Base-by-base conservation (phyloP, 1,140 invertebrate species). In the Eumeta japonica region DNA sequence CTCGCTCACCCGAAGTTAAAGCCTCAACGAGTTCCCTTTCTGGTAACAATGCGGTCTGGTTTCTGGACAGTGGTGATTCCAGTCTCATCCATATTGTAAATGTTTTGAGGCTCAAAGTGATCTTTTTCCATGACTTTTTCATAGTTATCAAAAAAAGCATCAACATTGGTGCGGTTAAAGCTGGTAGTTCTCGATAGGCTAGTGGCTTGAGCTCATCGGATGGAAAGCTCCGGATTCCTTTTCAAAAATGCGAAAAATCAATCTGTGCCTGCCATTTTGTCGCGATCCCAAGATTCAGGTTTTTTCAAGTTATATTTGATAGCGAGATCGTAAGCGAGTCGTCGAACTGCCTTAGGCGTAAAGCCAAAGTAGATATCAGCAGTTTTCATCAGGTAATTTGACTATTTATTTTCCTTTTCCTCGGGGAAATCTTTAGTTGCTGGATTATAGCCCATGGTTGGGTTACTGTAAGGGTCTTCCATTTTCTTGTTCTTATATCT, bases 181-280 rank as follows among this genome's bases (percentile, higher is more conserved):
- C 43, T 29, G 34, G 61, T 62, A 30, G 53, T 51, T 33, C 57
- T 49, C 18, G 43, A 35, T 33, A 57, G 46, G 45, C 61, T 65
- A 14, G 50, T 56, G 16, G 46, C 41, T 48, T 61, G 57, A 42
- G 57, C 51, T 39, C 41, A 49, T 16, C 57, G 31, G 18, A 61
- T 46, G 29, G 55, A 55, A 17, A 76, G 37, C 12, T 41, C 29
- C 9, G 39, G 45, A 45, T 75, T 51, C 13, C 64, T 28, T 49
- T 60, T 55, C 32, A 64, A 40, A 47, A 68, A 70, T 13, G 43
- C 48, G 24, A 13, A 40, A 39, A 70, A 52, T 67, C n/a, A n/a
- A n/a, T n/a, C n/a, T n/a, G n/a, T n/a, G n/a, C n/a, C n/a, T n/a
- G n/a, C n/a, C n/a, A n/a, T n/a, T n/a, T n/a, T n/a, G n/a, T n/a